A percentile compares a stretch with the other conserved stretches of the same genome.
phyloP scores from a whole-genome alignment of 2,113 vertebrate genomes.

The Perca flavescens region DNA sequence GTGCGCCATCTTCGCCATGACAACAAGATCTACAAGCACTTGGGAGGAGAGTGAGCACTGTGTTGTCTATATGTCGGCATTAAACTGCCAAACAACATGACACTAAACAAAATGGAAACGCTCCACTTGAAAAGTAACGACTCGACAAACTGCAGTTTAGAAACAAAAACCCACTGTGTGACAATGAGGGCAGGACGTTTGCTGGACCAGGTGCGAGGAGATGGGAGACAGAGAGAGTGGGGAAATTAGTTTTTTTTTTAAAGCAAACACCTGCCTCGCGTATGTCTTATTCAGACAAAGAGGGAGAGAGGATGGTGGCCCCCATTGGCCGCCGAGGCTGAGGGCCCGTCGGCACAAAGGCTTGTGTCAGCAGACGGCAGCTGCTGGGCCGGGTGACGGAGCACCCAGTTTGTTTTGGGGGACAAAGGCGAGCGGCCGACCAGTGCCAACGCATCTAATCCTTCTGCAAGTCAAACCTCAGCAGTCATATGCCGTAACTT shows the following conservation, averaged over 20 bases:
- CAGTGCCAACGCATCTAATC: conserved; percentile 78
- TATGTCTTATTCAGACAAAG: conserved; percentile 61
- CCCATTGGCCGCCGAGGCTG: conserved; percentile 17
- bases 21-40: conserved; percentile 24
- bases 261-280: conserved; percentile 69
- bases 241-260: background rate
- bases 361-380: conserved; percentile 77
- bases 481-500: conserved; percentile 40
- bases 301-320: conserved; percentile 20
- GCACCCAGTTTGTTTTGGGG: conserved; percentile 73
- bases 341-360: conserved; percentile 60
- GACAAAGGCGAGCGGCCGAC: conserved; percentile 75
- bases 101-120: background rate
- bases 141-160: background rate
- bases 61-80: background rate
- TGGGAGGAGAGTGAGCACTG: background rate
- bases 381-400: conserved; percentile 67
- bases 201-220: conserved; percentile 35
- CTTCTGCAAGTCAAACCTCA: conserved; percentile 45
- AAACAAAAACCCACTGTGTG: background rate
- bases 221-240: too few relatives aligned
- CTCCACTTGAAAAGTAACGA: conserved; percentile 2
- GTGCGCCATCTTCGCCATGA: conserved; percentile 34
- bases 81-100: background rate
- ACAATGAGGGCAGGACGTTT: background rate